Base-by-base conservation (phyloP, 2,113 vertebrate species). In the Rhabdomys dilectus region DNA sequence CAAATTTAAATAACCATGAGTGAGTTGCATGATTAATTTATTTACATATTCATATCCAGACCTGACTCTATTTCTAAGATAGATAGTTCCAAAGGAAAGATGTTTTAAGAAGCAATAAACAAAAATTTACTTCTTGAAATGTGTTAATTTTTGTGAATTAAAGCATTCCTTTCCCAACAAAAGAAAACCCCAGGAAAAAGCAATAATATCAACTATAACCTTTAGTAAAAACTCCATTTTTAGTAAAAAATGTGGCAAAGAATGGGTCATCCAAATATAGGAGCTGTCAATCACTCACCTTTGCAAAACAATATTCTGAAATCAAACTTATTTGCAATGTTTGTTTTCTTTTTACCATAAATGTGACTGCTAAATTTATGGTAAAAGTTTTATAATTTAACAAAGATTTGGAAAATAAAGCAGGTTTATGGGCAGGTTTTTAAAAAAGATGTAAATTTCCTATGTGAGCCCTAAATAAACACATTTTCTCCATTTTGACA, bases 251-350 rank as follows among this genome's bases (percentile, higher is more conserved):
- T 91, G 92, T 62, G 31, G 51, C 21, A 75, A 82, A 73, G 53
- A 93, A 89, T 77, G 22, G 53, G n/a, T 56, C 56, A 76, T 92
- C 26, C 39, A 78, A 39, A 93, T 34, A 10, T 2, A 95, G 48
- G 3, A 48, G 29, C 80, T 90, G 2, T 16, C 72, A 86, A 70
- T 89, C 73, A 96, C 53, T 97, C 93, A 97, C 91, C 93, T 96
- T 51, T 56, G 85, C 9, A 51, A 81, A 97, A 86, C 96, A 66
- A 96, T 68, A 58, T 72, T 96, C 36, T 93, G 73, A 51, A 96
- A 84, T 77, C 78, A 95, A 85, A 24, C 58, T 95, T 94, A 82
- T 86, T 45, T 85, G 51, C 0, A 80, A 17, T 92, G 45, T 62
- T 77, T 94, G 31, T 36, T 53, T 87, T 21, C 88, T 91, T 91